Evolutionary conservation across 1,140 invertebrate genomes (phyloP).

Genomic region (Drosophila melanogaster): Release_6_plus_ISO1_MT NC_004354.4:1577001-1577500

Average conservation of each 20-base stretch:
- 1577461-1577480: not conserved
- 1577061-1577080: not conserved
- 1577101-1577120: slow-evolving; percentile 6
- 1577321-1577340: slow-evolving; percentile 59
- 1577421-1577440: slow-evolving; percentile 44
- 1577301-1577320: slow-evolving; percentile 51
- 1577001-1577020: not conserved
- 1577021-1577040: slow-evolving; percentile 25
- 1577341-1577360: slow-evolving; percentile 51
- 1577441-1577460: slow-evolving; percentile 49
- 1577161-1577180: slow-evolving; percentile 80
- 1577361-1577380: slow-evolving; percentile 44
- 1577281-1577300: slow-evolving; percentile 71
- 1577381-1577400: not conserved
- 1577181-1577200: slow-evolving; percentile 69
- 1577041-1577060: not conserved
- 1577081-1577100: not conserved
- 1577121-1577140: slow-evolving; percentile 67
- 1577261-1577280: not conserved
- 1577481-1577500: slow-evolving; percentile 36
- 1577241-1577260: not conserved
- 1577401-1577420: slow-evolving; percentile 15
- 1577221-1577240: slow-evolving; percentile 46
- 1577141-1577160: slow-evolving; percentile 57
- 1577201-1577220: slow-evolving; percentile 52